Evolutionary conservation across 2,888 invertebrate genomes (phyloP).

Genomic region (Eupithecia centaureata): DNA sequence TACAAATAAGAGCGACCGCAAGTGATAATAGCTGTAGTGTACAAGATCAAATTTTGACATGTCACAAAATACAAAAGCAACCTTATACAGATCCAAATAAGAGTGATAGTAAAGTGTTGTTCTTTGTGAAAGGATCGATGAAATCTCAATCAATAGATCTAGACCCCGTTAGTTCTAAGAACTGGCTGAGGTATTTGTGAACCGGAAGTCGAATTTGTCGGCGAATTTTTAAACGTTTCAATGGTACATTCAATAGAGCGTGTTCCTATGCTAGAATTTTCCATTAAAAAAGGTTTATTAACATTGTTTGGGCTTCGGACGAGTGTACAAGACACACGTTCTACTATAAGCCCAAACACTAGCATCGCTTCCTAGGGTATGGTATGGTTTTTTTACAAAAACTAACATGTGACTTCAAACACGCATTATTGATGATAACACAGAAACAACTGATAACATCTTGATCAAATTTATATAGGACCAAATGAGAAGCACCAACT

Average conservation of each 20-base stretch:
- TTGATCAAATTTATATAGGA: no score
- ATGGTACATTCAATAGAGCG: background rate
- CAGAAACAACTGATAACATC: no score
- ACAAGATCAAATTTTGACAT: background rate
- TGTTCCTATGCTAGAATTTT: no score
- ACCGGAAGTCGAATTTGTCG: conserved; percentile 37
- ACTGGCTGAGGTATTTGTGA: conserved; percentile 52
- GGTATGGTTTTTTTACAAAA: no score
- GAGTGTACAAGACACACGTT: no score
- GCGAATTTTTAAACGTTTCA: background rate
- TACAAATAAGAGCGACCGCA: background rate
- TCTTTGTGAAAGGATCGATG: conserved; percentile 44
- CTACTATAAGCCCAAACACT: no score
- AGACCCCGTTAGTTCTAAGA: conserved; percentile 57
- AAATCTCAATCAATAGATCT: conserved; percentile 52
- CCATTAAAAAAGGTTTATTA: background rate
- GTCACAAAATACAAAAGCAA: background rate
- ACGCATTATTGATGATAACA: no score
- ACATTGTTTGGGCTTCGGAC: no score
- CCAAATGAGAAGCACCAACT: no score
- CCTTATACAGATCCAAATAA: background rate
- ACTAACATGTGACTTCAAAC: no score
- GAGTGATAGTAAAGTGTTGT: background rate
- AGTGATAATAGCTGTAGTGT: background rate
- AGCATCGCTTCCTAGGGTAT: no score